phyloP scores from a whole-genome alignment of 2,113 vertebrate genomes.

The Saiga tatarica region DNA sequence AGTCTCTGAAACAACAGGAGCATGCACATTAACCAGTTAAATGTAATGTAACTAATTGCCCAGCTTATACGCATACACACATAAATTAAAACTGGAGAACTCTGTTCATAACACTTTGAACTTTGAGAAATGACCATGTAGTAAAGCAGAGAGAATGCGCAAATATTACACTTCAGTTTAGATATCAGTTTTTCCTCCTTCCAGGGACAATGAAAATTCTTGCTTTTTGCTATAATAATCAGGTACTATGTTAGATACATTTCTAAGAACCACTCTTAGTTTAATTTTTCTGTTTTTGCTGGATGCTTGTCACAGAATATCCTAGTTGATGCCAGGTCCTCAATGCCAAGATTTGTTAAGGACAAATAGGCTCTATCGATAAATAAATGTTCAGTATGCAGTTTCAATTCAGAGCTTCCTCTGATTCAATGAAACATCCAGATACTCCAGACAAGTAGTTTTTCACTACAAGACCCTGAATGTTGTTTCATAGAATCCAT shows the following conservation, averaged over 20 bases:
- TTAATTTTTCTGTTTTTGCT: background rate
- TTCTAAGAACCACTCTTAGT: background rate
- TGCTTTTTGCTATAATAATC: background rate
- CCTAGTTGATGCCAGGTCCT: background rate
- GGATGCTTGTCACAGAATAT: background rate
- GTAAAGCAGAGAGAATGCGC: background rate
- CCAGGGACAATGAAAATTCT: background rate
- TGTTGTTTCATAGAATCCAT: background rate
- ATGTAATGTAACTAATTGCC: background rate
- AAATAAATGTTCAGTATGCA: background rate
- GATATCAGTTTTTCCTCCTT: background rate
- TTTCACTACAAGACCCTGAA: background rate
- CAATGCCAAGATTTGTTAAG: background rate
- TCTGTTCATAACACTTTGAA: background rate
- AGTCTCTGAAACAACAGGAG: background rate
- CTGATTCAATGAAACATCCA: background rate
- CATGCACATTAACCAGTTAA: background rate
- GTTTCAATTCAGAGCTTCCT: background rate
- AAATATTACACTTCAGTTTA: background rate
- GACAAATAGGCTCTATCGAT: background rate
- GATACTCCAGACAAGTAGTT: background rate
- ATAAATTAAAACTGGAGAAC: background rate
- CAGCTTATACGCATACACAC: background rate
- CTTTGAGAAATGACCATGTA: background rate
- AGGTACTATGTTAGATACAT: background rate